Evolutionary conservation across 2,888 invertebrate species (phyloP).

Genomic region (Hemicrepidius hirtus): DNA sequence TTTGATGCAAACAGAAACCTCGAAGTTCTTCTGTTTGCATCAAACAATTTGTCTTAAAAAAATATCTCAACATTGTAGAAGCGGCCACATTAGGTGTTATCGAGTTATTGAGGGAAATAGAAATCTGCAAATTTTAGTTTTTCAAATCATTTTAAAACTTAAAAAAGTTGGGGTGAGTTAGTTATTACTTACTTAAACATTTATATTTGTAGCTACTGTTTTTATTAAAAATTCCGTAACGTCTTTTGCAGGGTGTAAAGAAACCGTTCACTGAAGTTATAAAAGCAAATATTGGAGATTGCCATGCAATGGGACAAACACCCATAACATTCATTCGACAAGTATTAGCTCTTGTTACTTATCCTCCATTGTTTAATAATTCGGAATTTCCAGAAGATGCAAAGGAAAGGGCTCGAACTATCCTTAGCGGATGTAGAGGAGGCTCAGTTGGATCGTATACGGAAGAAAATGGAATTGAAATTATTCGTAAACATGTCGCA

Average conservation of each 20-base stretch:
- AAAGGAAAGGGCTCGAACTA: slow-evolving; percentile 81
- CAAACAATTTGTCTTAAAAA: too few relatives aligned
- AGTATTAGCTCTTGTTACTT: slow-evolving; percentile 87
- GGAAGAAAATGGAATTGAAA: slow-evolving; percentile 91
- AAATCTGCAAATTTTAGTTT: too few relatives aligned
- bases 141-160: too few relatives aligned
- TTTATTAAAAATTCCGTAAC: too few relatives aligned
- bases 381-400: slow-evolving; percentile 88
- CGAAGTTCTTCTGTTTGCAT: too few relatives aligned
- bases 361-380: slow-evolving; percentile 84
- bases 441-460: slow-evolving; percentile 93
- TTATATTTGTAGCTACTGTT: too few relatives aligned
- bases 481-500: slow-evolving; percentile 91
- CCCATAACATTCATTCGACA: slow-evolving; percentile 97
- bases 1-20: too few relatives aligned
- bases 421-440: slow-evolving; percentile 84
- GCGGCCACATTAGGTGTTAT: too few relatives aligned
- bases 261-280: slow-evolving; percentile 96
- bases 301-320: slow-evolving; percentile 97
- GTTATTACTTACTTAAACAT: too few relatives aligned
- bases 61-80: too few relatives aligned
- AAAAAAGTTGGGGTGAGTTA: too few relatives aligned
- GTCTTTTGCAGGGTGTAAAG: slow-evolving; percentile 79
- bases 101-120: too few relatives aligned
- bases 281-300: slow-evolving; percentile 98